These are phyloP conservation scores for Melanotaenia pygmaea DNA, from an alignment of 2,797 vertebrate species.

Conservation along the genomic window DNA sequence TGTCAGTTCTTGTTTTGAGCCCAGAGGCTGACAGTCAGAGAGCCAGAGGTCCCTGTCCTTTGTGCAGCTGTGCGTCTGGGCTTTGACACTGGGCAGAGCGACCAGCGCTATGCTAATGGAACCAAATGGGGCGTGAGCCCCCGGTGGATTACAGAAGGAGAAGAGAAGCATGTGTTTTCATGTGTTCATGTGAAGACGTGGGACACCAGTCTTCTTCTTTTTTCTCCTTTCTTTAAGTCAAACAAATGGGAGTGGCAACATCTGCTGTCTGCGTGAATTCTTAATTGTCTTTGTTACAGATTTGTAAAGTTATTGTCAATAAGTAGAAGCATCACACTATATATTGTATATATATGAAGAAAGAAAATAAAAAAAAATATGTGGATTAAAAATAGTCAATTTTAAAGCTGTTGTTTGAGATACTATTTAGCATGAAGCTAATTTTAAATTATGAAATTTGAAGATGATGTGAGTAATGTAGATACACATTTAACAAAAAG, in stretches of 20 bases:
- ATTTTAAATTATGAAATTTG: slow-evolving; percentile 27
- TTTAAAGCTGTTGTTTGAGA: slow-evolving; percentile 42
- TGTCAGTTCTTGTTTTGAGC: slow-evolving; percentile 74
- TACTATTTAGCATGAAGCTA: slow-evolving; percentile 21
- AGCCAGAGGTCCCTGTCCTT: slow-evolving; percentile 80
- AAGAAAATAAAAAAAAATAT: background rate
- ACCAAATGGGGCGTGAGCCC: slow-evolving; percentile 84
- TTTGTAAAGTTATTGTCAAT: slow-evolving; percentile 34
- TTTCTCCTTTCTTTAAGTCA: slow-evolving; percentile 52
- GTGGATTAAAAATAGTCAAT: slow-evolving; percentile 80
- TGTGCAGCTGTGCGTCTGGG: slow-evolving; percentile 81
- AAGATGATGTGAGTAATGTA: slow-evolving; percentile 33
- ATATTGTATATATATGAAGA: too few relatives aligned
- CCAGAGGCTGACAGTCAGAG: slow-evolving; percentile 65
- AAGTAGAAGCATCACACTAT: slow-evolving; percentile 1
- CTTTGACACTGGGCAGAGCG: slow-evolving; percentile 80
- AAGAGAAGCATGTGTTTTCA: slow-evolving; percentile 80
- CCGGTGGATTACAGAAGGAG: slow-evolving; percentile 76
- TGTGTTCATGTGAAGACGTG: slow-evolving; percentile 74
- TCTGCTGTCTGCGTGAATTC: slow-evolving; percentile 64
- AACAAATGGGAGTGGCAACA: slow-evolving; percentile 60
- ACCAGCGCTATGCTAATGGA: slow-evolving; percentile 83
- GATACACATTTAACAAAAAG: slow-evolving; percentile 52
- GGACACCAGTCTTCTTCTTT: slow-evolving; percentile 53
- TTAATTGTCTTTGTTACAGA: slow-evolving; percentile 34